Evolutionary conservation across 2,888 invertebrate species (phyloP).

Genomic region (Eristalis intricaria): DNA sequence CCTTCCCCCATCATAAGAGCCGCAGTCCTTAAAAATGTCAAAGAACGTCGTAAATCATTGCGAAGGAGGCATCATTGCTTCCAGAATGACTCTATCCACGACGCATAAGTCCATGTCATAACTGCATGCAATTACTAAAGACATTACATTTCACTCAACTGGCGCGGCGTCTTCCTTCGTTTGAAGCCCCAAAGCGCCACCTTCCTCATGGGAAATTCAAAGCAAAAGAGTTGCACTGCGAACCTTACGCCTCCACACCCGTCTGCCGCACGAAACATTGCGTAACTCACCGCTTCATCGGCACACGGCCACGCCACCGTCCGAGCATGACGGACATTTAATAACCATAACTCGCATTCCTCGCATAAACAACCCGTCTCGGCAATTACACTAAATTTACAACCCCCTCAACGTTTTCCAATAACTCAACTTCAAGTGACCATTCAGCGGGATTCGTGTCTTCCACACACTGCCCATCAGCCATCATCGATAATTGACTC

Average conservation of each 20-base stretch:
- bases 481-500: slow-evolving; percentile 66
- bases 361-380: slow-evolving; percentile 28
- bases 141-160: neutral
- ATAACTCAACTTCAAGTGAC: slow-evolving; percentile 47
- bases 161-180: no score
- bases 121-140: neutral
- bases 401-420: slow-evolving; percentile 5
- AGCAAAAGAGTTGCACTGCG: slow-evolving; percentile 62
- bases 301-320: neutral
- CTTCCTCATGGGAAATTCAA: neutral
- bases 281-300: neutral
- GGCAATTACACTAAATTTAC: slow-evolving; percentile 40
- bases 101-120: neutral
- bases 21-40: no score
- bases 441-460: neutral
- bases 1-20: no score
- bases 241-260: slow-evolving; percentile 11
- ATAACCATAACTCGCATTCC: slow-evolving; percentile 15
- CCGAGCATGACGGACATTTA: slow-evolving; percentile 14
- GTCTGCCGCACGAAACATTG: no score
- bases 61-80: neutral
- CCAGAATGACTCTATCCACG: neutral
- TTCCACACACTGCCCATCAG: slow-evolving; percentile 20
- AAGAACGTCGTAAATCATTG: no score
- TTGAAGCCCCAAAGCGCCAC: neutral